Evolutionary conservation across 1,140 invertebrate genomes (phyloP).

Genomic region (Drosophila lacertosa): DNA sequence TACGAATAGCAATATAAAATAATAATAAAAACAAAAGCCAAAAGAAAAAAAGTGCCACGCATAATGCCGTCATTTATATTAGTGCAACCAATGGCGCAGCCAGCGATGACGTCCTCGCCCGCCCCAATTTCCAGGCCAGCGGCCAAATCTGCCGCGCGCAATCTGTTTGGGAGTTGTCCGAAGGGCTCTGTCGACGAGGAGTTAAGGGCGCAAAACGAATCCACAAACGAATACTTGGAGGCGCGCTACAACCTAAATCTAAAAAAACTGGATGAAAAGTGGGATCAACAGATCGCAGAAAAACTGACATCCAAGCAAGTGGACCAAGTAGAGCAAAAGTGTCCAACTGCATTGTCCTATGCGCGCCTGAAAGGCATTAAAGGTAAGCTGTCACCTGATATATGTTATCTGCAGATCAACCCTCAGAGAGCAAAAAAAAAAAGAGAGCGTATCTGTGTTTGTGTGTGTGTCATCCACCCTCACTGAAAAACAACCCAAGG

Average conservation of each 20-base stretch:
- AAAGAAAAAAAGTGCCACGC: slow-evolving; percentile 10
- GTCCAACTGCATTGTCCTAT: slow-evolving; percentile 5
- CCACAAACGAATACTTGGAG: background rate
- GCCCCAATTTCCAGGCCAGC: background rate
- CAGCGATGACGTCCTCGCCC: background rate
- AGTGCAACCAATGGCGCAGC: background rate
- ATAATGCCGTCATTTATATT: slow-evolving; percentile 21
- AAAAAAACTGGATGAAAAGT: background rate
- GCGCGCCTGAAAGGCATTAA: slow-evolving; percentile 37
- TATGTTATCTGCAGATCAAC: slow-evolving; percentile 3
- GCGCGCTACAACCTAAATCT: slow-evolving; percentile 30
- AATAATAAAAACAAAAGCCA: slow-evolving; percentile 5
- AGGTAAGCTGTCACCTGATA: slow-evolving; percentile 60
- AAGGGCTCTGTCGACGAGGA: slow-evolving; percentile 17
- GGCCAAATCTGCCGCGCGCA: slow-evolving; percentile 14
- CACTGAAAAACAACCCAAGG: too few species aligned
- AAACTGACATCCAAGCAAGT: slow-evolving; percentile 7
- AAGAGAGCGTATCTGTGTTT: too few species aligned
- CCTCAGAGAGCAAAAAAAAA: slow-evolving; percentile 16
- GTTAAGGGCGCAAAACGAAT: slow-evolving; percentile 19
- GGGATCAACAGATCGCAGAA: slow-evolving; percentile 41
- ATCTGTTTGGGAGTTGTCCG: slow-evolving; percentile 42
- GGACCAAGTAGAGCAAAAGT: background rate
- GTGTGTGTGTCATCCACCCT: background rate
- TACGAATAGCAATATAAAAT: slow-evolving; percentile 13